phyloP scores from a whole-genome alignment of 2,888 invertebrate genomes.

The Bembecia ichneumoniformis region DNA sequence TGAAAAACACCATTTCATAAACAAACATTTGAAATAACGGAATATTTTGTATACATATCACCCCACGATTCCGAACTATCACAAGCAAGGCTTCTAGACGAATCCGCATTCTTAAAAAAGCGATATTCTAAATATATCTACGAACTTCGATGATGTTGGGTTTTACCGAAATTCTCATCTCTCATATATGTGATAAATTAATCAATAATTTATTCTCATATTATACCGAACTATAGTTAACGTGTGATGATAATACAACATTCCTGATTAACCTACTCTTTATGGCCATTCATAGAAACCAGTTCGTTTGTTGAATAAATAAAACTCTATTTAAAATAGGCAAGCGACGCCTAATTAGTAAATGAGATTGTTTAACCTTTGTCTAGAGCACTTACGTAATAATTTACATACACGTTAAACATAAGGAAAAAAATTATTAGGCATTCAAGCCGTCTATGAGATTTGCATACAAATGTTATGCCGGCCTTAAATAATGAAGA shows the following conservation, averaged over 20 bases:
- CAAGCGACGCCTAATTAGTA: slow-evolving; percentile 6
- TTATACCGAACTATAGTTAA: slow-evolving; percentile 8
- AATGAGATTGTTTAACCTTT: slow-evolving; percentile 5
- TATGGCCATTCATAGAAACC: slow-evolving; percentile 10
- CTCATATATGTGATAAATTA: slow-evolving; percentile 2
- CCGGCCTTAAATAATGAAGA: too few relatives aligned
- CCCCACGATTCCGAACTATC: too few relatives aligned
- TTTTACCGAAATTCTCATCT: slow-evolving; percentile 13
- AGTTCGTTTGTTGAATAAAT: slow-evolving; percentile 14
- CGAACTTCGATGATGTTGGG: slow-evolving; percentile 10
- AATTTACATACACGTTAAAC: too few relatives aligned
- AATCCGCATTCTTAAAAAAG: slow-evolving; percentile 25
- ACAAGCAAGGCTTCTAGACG: slow-evolving; percentile 14
- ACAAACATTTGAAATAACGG: background rate
- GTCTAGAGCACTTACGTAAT: slow-evolving; percentile 2
- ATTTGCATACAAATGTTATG: too few relatives aligned
- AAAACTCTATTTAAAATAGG: background rate
- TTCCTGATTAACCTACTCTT: background rate
- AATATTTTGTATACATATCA: too few relatives aligned
- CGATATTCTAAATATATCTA: background rate
- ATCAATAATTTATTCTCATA: slow-evolving; percentile 16
- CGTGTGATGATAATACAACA: background rate
- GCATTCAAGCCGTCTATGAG: too few relatives aligned
- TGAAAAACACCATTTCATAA: slow-evolving; percentile 6
- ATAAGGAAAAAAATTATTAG: too few relatives aligned